Evolutionary conservation across 2,888 invertebrate genomes (phyloP), one percentile per base, ranked within the genome.

Genomic region (Gisinianus flammeolus): DNA sequence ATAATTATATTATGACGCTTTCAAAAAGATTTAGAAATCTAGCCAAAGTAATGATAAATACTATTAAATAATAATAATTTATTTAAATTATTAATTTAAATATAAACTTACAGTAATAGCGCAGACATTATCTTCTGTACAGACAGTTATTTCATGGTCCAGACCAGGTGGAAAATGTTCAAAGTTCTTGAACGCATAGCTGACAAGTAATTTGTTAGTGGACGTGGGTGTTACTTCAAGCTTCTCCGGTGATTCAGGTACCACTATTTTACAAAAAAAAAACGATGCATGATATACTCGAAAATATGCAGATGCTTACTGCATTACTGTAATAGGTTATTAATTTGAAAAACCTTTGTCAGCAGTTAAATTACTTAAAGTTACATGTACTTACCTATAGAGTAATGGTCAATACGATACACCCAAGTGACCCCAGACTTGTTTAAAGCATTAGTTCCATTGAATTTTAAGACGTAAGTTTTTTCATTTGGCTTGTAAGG

Each of bases 391-490:
- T 67, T 81, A 84, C 85, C 82, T 28, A 83, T 81, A 52, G 80
- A 67, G 56, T 67, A 81, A 76, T 83, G 81, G 73, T 83, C 77
- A n/a, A 81, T 35, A 22, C 35, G n/a, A 54, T 78, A 79, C 10
- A 77, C 64, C 82, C 82, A 84, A 28, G 52, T 70, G 10, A 76
- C 35, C 56, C 85, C 85, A 62, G 68, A 58, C n/a, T 83, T 81
- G 19, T 76, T 76, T 0, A 93, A 90, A 1, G 85, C 85, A 87
- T 93, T 94, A 16, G 86, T 87, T 22, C 90, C 90, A n/a, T 86
- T 89, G 68, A 94, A 85, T 19, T 87, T 87, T 83, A 94, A 92
- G 79, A 88, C 87, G 85, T 90, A 92, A 54, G 86, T 86, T 71
- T 87, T 86, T 79, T 89, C 88, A 0, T 88, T 87, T 83, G 88